A percentile compares a stretch with the other conserved stretches of the same genome.
Evolutionary conservation across 2,888 invertebrate genomes (phyloP).

Genomic region (Stenodema calcarata): DNA sequence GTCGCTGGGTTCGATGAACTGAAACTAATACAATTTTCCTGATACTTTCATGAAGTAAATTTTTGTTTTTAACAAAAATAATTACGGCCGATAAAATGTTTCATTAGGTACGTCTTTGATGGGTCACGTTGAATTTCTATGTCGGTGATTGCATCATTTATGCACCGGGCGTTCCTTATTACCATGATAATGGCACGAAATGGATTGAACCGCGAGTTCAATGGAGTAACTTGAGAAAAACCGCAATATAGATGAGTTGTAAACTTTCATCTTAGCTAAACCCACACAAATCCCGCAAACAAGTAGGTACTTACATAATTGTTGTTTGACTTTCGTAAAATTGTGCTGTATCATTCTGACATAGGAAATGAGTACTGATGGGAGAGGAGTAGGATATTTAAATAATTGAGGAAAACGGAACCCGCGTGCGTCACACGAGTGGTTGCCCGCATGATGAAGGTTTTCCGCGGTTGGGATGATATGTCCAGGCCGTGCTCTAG

Average conservation of each 20-base stretch:
- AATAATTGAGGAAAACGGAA: neutral
- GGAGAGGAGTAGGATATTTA: neutral
- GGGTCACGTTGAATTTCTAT: neutral
- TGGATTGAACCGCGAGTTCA: neutral
- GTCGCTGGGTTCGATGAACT: neutral
- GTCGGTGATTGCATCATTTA: neutral
- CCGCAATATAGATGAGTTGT: neutral
- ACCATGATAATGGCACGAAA: neutral
- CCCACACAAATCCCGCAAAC: neutral
- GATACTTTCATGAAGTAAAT: too few species aligned
- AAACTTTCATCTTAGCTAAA: neutral
- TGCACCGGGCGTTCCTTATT: neutral
- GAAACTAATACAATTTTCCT: neutral
- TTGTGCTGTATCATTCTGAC: neutral
- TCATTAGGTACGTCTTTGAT: neutral
- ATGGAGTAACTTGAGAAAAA: neutral
- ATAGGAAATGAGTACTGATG: neutral
- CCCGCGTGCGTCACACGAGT: neutral
- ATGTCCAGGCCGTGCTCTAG: neutral
- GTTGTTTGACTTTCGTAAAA: neutral
- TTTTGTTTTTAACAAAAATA: too few species aligned
- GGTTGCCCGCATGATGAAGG: neutral
- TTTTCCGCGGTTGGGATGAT: neutral
- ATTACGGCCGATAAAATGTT: neutral
- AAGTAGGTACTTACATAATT: neutral